Evolutionary conservation across 2,113 vertebrate genomes (phyloP), one percentile per base, ranked within the genome.

Genomic region (Chionodraco myersi): DNA sequence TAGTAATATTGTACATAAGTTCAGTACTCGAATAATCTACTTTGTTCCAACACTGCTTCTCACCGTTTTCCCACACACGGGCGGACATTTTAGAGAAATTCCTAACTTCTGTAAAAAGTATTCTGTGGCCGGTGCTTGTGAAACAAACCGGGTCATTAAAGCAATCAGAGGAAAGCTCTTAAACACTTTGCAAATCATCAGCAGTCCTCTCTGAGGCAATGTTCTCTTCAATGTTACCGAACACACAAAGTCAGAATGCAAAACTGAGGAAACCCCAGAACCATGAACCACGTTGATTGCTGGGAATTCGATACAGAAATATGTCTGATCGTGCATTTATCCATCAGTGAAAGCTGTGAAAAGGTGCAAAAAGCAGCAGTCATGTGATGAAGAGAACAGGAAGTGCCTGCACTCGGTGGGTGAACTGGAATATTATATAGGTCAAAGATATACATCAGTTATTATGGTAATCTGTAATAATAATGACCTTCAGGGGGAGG

Each of bases 171-270:
- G 23, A n/a, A 41, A 14, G 34, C 16, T 49, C 48, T 11, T 14
- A 7, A 23, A 0, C 13, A 12, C 10, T 83, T 36, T 26, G 5
- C 48, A 72, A 79, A 87, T 72, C 41, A 23, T 1, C 48, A 77
- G 77, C 36, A 80, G 15, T 88, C 91, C 87, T 83, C 70, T 90
- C n/a, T 88, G 86, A 79, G 73, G 89, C 75, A 92, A 92, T 13
- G 26, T 67, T 69, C 23, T 18, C 26, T 15, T 56, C 13, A 49
- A 49, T 26, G 18, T 60, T 34, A 1, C 44, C 49, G 53, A 52
- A 71, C 63, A 64, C 47, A 54, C 53, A 61, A 36, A 58, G 0
- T 4, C 23, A 21, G 5, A 44, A 59, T 79, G 75, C 71, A 77
- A 59, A 76, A 87, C 52, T 41, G 44, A 77, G 89, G 89, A 91